phyloP scores from a whole-genome alignment of 2,797 vertebrate genomes.

The Poliocrania exsul region DNA sequence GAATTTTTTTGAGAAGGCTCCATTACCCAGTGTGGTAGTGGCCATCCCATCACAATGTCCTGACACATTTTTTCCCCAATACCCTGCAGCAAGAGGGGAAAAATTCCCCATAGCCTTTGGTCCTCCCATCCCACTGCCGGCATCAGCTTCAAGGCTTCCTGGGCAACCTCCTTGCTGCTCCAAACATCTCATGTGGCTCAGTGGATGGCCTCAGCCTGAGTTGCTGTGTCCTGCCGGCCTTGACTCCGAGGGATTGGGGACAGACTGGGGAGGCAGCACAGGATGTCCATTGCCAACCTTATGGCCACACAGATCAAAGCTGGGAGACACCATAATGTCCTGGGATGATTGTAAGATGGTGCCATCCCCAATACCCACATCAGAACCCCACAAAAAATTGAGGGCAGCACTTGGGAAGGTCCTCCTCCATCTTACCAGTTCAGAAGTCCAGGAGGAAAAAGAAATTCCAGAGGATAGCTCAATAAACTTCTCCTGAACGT shows the following conservation, averaged over 20 bases:
- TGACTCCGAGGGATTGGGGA: accelerated
- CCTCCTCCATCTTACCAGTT: neutral
- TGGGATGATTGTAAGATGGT: neutral
- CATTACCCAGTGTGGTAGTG: accelerated
- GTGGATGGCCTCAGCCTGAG: neutral
- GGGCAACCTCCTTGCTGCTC: neutral
- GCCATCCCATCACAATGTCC: neutral
- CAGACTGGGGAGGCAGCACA: neutral
- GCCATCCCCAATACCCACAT: neutral
- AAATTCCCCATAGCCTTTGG: neutral
- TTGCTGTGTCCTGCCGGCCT: neutral
- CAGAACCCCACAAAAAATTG: neutral
- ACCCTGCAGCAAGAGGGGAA: neutral
- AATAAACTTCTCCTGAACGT: neutral
- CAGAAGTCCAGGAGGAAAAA: neutral
- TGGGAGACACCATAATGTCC: neutral
- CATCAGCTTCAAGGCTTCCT: neutral
- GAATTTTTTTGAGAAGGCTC: neutral
- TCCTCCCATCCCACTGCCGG: neutral
- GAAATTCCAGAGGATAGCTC: neutral
- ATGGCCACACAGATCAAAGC: neutral
- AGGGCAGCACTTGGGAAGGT: neutral
- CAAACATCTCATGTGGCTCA: neutral
- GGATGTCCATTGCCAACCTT: neutral
- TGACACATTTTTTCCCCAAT: neutral